Evolutionary conservation across 2,113 vertebrate species (phyloP).

Genomic region (Sylvilagus bachmani): DNA sequence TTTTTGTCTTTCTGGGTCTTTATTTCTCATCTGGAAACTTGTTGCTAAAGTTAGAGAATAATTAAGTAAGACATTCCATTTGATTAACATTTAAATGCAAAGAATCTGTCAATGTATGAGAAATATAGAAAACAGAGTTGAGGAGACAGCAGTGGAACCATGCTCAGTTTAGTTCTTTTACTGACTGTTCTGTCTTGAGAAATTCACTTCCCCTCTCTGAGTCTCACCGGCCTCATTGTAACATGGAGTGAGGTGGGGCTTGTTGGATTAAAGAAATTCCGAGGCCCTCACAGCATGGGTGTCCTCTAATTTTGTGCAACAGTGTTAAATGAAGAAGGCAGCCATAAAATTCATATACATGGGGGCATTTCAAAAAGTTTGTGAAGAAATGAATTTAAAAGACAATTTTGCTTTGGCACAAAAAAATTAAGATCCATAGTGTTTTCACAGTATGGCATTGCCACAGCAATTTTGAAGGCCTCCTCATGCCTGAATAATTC

Average conservation of each 20-base stretch:
- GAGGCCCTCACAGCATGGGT: not conserved
- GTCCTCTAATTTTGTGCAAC: conserved; percentile 24
- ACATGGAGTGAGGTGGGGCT: not conserved
- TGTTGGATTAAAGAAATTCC: conserved; percentile 11
- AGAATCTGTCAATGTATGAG: not conserved
- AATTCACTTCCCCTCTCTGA: not conserved
- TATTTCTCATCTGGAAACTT: conserved; percentile 18
- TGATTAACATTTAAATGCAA: not conserved
- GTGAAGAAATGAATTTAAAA: too few species aligned
- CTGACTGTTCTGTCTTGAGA: not conserved
- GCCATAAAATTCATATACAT: conserved; percentile 17
- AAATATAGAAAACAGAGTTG: not conserved
- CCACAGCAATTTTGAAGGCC: too few species aligned
- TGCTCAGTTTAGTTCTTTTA: not conserved
- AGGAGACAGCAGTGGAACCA: conserved; percentile 13
- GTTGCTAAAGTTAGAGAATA: conserved; percentile 31
- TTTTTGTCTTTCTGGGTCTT: not conserved
- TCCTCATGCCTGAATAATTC: not conserved
- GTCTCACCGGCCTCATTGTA: not conserved
- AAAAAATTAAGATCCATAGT: too few species aligned
- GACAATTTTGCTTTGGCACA: too few species aligned
- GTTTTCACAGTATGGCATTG: too few species aligned
- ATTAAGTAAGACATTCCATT: not conserved
- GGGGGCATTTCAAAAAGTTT: too few species aligned
- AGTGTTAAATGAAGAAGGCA: conserved; percentile 3